Percentiles rank a stretch among this genome's conserved stretches.
Conservation (phyloP, 1,140 invertebrate species). For the Magallana ariakensis region DNA sequence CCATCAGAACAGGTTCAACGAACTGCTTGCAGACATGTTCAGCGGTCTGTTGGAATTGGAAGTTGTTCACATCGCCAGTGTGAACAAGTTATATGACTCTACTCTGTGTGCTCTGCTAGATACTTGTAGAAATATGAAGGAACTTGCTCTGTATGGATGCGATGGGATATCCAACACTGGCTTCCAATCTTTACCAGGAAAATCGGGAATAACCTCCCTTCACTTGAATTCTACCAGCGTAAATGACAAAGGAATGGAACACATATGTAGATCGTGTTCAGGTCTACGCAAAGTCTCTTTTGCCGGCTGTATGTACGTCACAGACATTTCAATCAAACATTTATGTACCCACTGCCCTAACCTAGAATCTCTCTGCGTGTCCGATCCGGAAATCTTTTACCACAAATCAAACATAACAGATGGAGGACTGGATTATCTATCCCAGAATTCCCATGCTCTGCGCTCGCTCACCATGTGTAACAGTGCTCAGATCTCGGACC, state of each 20-base stretch:
- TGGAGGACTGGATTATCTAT: background rate
- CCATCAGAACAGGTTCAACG: background rate
- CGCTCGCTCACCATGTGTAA: background rate
- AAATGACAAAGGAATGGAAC: conserved; percentile 9
- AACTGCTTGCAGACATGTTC: background rate
- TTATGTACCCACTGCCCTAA: background rate
- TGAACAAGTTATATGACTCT: background rate
- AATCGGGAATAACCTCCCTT: background rate
- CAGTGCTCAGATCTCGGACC: background rate
- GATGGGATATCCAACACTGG: background rate
- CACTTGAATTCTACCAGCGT: conserved; percentile 23
- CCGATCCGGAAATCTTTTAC: background rate
- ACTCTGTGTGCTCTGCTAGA: background rate
- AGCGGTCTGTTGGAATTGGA: background rate
- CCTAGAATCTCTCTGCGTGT: background rate
- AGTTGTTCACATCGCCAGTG: background rate
- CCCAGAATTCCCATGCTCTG: background rate
- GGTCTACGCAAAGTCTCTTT: background rate
- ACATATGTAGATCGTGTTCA: background rate
- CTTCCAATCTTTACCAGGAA: conserved; percentile 11
- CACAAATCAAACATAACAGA: conserved; percentile 24
- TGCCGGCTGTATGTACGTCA: conserved; percentile 31
- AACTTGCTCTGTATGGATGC: conserved; percentile 16
- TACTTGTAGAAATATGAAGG: conserved; percentile 2
- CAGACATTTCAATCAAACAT: conserved; percentile 19